Evolutionary conservation across 2,797 vertebrate genomes (phyloP).

Genomic region (Scyliorhinus canicula): DNA sequence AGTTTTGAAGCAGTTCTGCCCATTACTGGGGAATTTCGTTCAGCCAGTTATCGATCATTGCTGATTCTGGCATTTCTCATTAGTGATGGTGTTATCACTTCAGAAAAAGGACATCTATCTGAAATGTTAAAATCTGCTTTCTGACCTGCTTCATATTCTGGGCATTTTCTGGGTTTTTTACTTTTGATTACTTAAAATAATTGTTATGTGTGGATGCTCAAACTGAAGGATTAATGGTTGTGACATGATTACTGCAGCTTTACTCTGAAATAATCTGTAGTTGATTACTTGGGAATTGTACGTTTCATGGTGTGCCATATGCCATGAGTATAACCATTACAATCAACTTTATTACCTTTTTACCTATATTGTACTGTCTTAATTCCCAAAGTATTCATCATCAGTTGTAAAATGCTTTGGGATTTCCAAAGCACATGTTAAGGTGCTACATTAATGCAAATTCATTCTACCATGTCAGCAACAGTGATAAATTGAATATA

Average conservation of each 20-base stretch:
- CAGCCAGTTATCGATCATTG: neutral
- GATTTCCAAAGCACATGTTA: neutral
- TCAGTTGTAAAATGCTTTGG: neutral
- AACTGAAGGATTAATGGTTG: constrained; percentile 19
- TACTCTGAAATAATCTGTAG: neutral
- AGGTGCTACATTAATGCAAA: neutral
- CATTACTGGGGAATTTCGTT: neutral
- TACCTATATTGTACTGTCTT: neutral
- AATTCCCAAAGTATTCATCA: neutral
- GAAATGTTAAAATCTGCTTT: neutral
- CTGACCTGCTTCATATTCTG: neutral
- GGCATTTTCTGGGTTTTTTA: neutral
- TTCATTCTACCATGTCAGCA: neutral
- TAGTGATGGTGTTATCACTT: neutral
- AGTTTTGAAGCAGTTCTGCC: neutral
- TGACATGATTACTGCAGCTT: constrained; percentile 3
- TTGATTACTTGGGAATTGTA: neutral
- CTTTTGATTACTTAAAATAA: neutral
- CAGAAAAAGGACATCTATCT: neutral
- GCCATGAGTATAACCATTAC: neutral
- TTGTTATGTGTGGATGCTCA: neutral
- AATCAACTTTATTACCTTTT: neutral
- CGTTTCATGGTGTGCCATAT: neutral
- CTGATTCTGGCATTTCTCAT: neutral
- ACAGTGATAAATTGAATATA: constrained; percentile 3